Evolutionary conservation across 2,797 vertebrate species (phyloP), one percentile per base, ranked within the genome.

Genomic region (Enteromius thamalakanensis): DNA sequence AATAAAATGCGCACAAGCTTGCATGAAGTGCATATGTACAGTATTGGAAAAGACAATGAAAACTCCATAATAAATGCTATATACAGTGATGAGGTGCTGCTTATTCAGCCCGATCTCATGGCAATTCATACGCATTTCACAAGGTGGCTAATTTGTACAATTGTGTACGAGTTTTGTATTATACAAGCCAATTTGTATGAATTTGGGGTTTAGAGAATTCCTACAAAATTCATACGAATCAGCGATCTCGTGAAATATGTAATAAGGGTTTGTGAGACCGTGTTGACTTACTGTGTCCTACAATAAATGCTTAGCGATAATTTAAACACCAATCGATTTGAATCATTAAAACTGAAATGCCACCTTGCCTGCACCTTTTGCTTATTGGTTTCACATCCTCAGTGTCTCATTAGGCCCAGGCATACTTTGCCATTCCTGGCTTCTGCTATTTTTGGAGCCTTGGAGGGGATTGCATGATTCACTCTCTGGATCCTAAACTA

Each of bases 401-500:
- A 40, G 34, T 42, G 47, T 69, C 32, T 82, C 37, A 82, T 82
- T 85, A 40, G 40, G 40, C 82, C 60, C 42, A 34, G 58, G 29
- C 72, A 65, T 37, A 82, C 58, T 45, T 45, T 79, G 34, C 34
- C 68, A 40, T 69, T 80, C 47, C 53, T 67, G 42, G 53, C 68
- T 64, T 60, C 11, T 42, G 26, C 45, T 55, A 53, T 77, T 55
- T 84, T 79, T 76, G 78, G 75, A 81, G 40, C 3, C 74, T 70
- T 76, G 53, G 12, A 60, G 64, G 74, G 64, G 75, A 79, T 65
- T 76, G 74, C 47, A 76, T 64, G 62, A 58, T 64, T 40, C 42
- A 45, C 69, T 81, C 58, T 84, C 51, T 47, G 51, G 55, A 84
- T 71, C 70, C 64, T n/a, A 62, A 82, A 84, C 85, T 32, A 76